Evolutionary conservation across 2,113 vertebrate genomes (phyloP).

Genomic region (Cettia cetti): DNA sequence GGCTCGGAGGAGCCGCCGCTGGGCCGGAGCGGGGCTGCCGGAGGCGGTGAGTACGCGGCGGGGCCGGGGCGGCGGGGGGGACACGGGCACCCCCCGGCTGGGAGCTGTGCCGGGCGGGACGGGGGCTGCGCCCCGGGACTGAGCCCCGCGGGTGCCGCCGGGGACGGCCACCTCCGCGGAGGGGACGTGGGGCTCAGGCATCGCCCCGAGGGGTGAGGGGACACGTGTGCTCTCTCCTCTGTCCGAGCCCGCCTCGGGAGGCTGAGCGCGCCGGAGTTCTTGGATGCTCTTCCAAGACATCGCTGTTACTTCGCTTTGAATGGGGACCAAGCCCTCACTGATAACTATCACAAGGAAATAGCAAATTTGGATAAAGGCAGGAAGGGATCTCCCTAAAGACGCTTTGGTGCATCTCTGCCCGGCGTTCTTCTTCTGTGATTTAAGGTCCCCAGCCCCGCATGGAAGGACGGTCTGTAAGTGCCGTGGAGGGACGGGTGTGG

Average conservation of each 20-base stretch:
- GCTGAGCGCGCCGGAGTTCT: accelerated
- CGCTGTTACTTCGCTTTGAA: accelerated
- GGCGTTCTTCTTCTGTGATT: background rate
- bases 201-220: background rate
- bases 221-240: background rate
- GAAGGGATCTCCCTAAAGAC: background rate
- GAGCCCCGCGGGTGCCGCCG: background rate
- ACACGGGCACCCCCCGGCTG: too few species aligned
- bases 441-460: background rate
- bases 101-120: background rate
- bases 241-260: accelerated
- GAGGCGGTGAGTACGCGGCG: background rate
- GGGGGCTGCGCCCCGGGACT: background rate
- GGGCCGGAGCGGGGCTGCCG: background rate
- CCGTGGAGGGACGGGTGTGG: background rate
- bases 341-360: background rate
- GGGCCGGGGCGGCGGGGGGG: background rate
- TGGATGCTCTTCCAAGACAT: background rate
- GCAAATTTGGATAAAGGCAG: background rate
- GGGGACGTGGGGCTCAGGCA: background rate
- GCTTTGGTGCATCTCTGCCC: accelerated
- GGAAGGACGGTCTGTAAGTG: background rate
- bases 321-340: background rate
- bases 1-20: too few species aligned
- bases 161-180: background rate